These are phyloP conservation scores for Amphibalanus amphitrite DNA, from an alignment of 1,140 invertebrate species.

Conservation along the genomic window DNA sequence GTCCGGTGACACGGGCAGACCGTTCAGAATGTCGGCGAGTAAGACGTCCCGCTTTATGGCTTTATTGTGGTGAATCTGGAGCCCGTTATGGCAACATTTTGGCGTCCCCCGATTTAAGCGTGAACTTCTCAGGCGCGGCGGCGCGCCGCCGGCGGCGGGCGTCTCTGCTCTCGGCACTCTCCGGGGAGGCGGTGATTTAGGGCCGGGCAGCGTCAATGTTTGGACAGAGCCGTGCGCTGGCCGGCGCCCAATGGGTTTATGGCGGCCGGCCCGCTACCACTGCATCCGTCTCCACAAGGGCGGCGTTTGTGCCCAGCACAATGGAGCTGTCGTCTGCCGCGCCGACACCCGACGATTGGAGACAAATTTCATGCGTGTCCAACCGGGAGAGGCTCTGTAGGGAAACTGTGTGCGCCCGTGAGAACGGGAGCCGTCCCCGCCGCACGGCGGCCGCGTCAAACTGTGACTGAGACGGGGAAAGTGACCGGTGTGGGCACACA, in stretches of 20 bases:
- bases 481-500: not conserved
- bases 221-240: not conserved
- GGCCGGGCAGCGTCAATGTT: not conserved
- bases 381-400: not conserved
- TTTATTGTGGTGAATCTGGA: slow-evolving; percentile 1
- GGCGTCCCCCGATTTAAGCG: not conserved
- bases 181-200: not conserved
- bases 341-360: not conserved
- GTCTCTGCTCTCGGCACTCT: not conserved
- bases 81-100: not conserved
- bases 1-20: not conserved
- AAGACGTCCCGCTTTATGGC: not conserved
- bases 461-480: not conserved
- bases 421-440: not conserved
- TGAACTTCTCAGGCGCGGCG: not conserved
- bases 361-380: not conserved
- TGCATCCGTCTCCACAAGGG: not conserved
- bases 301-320: not conserved
- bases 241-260: not conserved
- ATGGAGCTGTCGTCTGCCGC: not conserved
- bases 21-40: not conserved
- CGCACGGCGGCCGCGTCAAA: not conserved
- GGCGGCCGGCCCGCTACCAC: not conserved
- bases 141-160: too few relatives aligned
- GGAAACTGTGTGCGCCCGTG: not conserved